Conservation (phyloP, 2,113 vertebrate genomes). For the Strix aluco region DNA sequence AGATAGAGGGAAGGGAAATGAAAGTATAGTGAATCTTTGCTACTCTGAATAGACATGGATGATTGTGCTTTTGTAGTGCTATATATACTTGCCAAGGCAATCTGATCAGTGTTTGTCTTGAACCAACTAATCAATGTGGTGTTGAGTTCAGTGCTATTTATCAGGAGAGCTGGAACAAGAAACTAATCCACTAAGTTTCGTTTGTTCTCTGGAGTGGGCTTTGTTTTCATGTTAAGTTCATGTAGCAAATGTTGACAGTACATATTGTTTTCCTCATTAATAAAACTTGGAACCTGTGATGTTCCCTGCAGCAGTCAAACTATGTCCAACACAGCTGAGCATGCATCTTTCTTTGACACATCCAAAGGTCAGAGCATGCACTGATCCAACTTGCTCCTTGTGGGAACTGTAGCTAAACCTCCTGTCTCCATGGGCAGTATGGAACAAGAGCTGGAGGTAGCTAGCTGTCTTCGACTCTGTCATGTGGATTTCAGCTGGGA, state of each 20-base stretch:
- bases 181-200: conserved; percentile 31
- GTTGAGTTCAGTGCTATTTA: conserved; percentile 49
- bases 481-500: neutral
- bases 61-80: conserved; percentile 2
- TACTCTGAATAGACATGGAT: neutral
- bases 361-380: conserved; percentile 15
- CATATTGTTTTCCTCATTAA: conserved; percentile 44
- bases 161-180: conserved; percentile 41
- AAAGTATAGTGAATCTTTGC: neutral
- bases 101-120: conserved; percentile 50
- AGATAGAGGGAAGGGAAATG: neutral
- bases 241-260: conserved; percentile 25
- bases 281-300: conserved; percentile 27
- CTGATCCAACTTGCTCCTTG: neutral
- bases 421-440: neutral
- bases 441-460: conserved; percentile 5
- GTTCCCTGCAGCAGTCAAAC: conserved; percentile 9
- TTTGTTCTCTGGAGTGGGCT: conserved; percentile 34
- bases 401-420: neutral
- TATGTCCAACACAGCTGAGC: neutral
- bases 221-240: conserved; percentile 43
- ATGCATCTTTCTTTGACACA: neutral
- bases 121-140: conserved; percentile 46
- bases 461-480: neutral
- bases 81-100: conserved; percentile 47